Conservation (phyloP, 2,888 invertebrate species). For the Tipula unca region DNA sequence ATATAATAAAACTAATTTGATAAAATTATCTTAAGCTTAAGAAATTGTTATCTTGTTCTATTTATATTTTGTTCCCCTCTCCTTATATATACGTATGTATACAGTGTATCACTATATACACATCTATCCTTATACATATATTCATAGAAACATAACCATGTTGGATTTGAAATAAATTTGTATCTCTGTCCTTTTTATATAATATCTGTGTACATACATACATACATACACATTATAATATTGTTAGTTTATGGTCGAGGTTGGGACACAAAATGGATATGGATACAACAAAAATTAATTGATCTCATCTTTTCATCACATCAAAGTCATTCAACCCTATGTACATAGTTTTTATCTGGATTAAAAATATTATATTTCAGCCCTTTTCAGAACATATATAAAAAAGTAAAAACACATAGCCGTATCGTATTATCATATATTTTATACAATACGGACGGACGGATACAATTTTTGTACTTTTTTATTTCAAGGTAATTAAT, state of each 20-base stretch:
- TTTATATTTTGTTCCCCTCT: not conserved
- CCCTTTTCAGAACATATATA: not conserved
- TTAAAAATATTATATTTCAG: not conserved
- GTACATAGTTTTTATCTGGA: not conserved
- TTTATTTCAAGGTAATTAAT: not conserved
- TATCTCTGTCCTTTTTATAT: not conserved
- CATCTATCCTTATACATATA: not conserved
- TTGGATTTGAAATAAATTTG: not conserved
- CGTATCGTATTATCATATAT: not conserved
- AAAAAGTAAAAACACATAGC: not conserved
- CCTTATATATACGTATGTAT: not conserved
- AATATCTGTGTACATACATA: not conserved
- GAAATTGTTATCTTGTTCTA: not conserved
- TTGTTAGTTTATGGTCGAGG: not conserved
- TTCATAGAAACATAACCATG: not conserved
- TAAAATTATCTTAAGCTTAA: conserved; percentile 8
- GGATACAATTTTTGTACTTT: not conserved
- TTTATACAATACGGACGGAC: not conserved
- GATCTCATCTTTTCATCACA: not conserved
- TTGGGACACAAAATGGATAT: not conserved
- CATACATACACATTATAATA: not conserved
- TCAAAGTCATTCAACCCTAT: conserved; percentile 10
- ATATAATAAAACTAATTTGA: not conserved
- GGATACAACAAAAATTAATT: not conserved
- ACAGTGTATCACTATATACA: too few species aligned